phyloP scores from a whole-genome alignment of 92 coral and sea anemone species.

The Bergia sp. region DNA sequence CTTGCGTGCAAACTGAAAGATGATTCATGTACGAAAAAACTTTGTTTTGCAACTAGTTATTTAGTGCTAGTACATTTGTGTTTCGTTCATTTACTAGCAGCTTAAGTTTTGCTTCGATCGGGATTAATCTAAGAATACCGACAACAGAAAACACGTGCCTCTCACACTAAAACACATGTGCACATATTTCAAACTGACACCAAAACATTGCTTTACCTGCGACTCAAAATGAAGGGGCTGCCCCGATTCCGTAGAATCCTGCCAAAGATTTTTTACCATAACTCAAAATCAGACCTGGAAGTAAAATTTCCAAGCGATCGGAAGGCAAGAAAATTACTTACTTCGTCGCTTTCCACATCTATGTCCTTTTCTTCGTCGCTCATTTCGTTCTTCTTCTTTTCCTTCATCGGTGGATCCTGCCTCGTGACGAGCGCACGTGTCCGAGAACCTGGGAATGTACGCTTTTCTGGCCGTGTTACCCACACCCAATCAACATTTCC shows the following conservation, averaged over 20 bases:
- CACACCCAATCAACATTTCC: constrained; percentile 30
- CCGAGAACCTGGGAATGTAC: constrained; percentile 56
- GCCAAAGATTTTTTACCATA: constrained; percentile 52
- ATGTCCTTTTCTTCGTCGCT: constrained; percentile 97
- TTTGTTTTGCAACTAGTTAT: background rate
- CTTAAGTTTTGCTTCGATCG: constrained; percentile 19
- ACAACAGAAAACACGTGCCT: constrained; percentile 91
- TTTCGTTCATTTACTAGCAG: constrained; percentile 18
- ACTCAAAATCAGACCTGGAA: constrained; percentile 45
- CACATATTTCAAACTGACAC: constrained; percentile 90
- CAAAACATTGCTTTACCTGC: constrained; percentile 89
- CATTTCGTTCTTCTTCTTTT: constrained; percentile 70
- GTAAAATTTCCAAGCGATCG: constrained; percentile 42
- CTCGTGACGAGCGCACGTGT: constrained; percentile 97
- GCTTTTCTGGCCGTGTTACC: constrained; percentile 29
- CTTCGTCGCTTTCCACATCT: constrained; percentile 99
- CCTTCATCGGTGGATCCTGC: constrained; percentile 63
- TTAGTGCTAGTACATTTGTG: background rate
- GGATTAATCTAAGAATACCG: constrained; percentile 38
- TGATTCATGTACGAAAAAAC: background rate
- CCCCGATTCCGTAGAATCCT: constrained; percentile 73
- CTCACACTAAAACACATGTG: constrained; percentile 93
- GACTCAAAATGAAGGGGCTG: constrained; percentile 71
- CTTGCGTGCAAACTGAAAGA: constrained; percentile 23
- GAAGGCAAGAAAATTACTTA: constrained; percentile 49